A percentile compares a stretch with the other conserved stretches of the same genome.
Evolutionary conservation across 2,888 invertebrate genomes (phyloP).

Genomic region (Hofmannophila pseudospretella): DNA sequence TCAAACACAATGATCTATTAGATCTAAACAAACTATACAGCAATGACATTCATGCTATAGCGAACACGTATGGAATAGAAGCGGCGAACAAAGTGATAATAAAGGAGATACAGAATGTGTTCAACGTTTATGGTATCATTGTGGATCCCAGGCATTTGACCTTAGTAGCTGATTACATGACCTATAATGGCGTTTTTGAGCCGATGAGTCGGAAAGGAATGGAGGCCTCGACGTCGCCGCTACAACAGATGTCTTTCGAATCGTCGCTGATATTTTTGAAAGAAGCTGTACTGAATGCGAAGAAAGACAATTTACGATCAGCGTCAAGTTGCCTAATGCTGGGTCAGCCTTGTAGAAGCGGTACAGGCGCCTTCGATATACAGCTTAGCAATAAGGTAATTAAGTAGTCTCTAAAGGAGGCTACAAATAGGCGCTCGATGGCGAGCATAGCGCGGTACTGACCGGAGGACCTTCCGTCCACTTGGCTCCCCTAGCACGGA

Average conservation of each 20-base stretch:
- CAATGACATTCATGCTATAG: conserved; percentile 96
- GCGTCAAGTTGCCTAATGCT: conserved; percentile 93
- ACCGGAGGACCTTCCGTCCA: no score
- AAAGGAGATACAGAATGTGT: conserved; percentile 96
- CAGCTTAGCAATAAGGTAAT: conserved; percentile 46
- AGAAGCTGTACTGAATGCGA: conserved; percentile 84
- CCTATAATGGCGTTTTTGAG: conserved; percentile 91
- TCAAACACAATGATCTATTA: conserved; percentile 85
- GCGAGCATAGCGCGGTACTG: no score
- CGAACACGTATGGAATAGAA: conserved; percentile 96
- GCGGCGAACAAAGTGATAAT: conserved; percentile 94
- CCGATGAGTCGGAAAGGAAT: conserved; percentile 95
- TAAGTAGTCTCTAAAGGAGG: not conserved
- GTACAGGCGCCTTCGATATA: conserved; percentile 87
- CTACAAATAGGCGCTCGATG: no score
- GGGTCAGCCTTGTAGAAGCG: conserved; percentile 88
- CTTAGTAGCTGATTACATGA: conserved; percentile 98
- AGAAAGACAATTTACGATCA: conserved; percentile 85
- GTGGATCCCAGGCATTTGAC: conserved; percentile 96
- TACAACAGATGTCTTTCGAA: conserved; percentile 99
- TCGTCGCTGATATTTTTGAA: conserved; percentile 92
- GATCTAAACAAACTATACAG: conserved; percentile 91
- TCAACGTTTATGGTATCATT: conserved; percentile 96
- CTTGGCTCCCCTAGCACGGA: no score
- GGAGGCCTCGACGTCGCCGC: conserved; percentile 92